phyloP scores from a whole-genome alignment of 2,888 invertebrate genomes.

The Cheilosia pagana region DNA sequence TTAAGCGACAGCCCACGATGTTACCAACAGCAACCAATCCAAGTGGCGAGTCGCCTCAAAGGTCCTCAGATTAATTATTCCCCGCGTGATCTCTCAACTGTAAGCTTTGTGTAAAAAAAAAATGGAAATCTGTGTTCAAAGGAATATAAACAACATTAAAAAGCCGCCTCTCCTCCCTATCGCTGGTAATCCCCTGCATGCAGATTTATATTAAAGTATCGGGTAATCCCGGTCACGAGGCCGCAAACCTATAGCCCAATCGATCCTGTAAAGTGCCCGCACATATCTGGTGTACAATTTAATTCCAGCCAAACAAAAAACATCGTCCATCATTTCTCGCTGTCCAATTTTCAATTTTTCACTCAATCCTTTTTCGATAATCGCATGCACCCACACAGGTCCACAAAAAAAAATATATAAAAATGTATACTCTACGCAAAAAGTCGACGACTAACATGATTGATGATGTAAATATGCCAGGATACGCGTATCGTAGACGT shows the following conservation, averaged over 20 bases:
- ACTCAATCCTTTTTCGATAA: conserved; percentile 72
- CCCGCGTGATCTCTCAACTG: not conserved
- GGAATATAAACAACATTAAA: conserved; percentile 19
- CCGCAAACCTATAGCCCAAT: conserved; percentile 6
- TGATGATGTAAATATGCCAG: conserved; percentile 74
- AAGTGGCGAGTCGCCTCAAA: not conserved
- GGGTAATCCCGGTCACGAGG: conserved; percentile 45
- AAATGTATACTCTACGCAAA: conserved; percentile 14
- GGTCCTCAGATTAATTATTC: not conserved
- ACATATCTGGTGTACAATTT: conserved; percentile 32
- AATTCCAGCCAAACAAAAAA: conserved; percentile 60
- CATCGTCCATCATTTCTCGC: conserved; percentile 70
- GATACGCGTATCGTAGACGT: conserved; percentile 62
- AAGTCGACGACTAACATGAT: conserved; percentile 67
- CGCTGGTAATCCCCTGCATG: conserved; percentile 33
- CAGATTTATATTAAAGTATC: conserved; percentile 48
- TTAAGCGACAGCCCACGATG: not conserved
- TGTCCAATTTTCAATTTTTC: conserved; percentile 74
- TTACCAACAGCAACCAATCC: not conserved
- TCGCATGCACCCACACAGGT: conserved; percentile 61
- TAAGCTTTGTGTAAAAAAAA: not conserved
- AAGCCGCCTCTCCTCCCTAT: not conserved
- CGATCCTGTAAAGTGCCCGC: conserved; percentile 10
- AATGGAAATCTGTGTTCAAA: not conserved
- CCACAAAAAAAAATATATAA: conserved; percentile 16